phyloP scores from a whole-genome alignment of 1,140 invertebrate genomes.

The Protaetia brevitarsis region DNA sequence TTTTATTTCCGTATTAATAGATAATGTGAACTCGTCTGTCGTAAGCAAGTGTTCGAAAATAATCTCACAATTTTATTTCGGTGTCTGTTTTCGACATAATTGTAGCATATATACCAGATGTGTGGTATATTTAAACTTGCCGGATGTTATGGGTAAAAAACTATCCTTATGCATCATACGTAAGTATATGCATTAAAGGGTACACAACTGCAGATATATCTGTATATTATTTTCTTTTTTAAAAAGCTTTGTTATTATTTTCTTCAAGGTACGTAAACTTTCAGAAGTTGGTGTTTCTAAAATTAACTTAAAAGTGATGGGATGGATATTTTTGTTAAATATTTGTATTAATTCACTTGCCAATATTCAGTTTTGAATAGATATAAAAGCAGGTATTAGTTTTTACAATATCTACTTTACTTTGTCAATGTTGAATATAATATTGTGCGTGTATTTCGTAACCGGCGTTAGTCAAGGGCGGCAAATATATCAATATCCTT shows the following conservation, averaged over 20 bases:
- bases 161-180: no score
- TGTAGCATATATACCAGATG: conserved; percentile 8
- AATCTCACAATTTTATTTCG: conserved; percentile 4
- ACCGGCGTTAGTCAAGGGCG: no score
- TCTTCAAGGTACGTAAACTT: conserved; percentile 18
- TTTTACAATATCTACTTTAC: no score
- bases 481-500: no score
- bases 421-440: no score
- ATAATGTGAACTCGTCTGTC: not conserved
- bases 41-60: not conserved
- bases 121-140: conserved; percentile 14
- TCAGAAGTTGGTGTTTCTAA: not conserved
- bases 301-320: not conserved
- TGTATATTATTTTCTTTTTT: conserved; percentile 6
- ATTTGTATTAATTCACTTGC: no score
- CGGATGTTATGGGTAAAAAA: conserved; percentile 18
- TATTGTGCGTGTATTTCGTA: no score
- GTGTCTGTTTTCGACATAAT: not conserved
- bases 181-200: not conserved
- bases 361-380: no score
- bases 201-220: conserved; percentile 1
- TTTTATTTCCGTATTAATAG: not conserved
- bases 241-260: conserved; percentile 5
- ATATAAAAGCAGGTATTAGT: no score
- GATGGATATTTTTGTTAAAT: no score